These are phyloP conservation scores for Rhopalosiphum padi DNA, from an alignment of 1,140 invertebrate species.

Conservation along the genomic window DNA sequence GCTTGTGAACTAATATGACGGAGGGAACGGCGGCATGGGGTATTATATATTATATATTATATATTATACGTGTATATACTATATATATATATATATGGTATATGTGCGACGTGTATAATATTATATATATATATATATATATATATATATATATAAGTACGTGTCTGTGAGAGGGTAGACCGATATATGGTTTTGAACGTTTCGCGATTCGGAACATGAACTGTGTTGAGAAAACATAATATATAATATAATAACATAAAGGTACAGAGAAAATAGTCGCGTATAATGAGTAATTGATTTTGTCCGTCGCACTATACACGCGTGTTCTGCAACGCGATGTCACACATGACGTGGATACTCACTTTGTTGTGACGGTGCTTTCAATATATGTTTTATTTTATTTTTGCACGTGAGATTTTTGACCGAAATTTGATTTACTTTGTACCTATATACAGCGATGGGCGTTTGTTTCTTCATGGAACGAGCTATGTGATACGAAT, in stretches of 20 bases:
- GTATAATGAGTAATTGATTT: no score
- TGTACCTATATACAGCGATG: background rate
- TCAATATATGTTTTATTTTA: background rate
- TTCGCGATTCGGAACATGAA: background rate
- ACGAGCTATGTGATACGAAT: no score
- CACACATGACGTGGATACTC: background rate
- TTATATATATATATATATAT: background rate
- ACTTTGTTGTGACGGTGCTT: background rate
- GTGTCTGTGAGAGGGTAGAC: background rate
- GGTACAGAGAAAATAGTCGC: no score
- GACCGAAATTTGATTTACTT: background rate
- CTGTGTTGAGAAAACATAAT: background rate
- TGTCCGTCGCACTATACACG: no score
- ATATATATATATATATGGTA: background rate
- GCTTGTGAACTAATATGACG: slow-evolving; percentile 23
- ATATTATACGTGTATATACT: no score
- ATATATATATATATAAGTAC: background rate
- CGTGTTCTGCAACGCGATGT: background rate
- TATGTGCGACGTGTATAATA: background rate
- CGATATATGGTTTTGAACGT: background rate
- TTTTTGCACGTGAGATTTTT: background rate
- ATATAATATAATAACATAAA: no score
- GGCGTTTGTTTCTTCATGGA: no score
- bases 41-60: slow-evolving; percentile 2
- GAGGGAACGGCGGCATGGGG: background rate